Conservation (phyloP, 2,113 vertebrate species). For the Himantopus leucocephalus region DNA sequence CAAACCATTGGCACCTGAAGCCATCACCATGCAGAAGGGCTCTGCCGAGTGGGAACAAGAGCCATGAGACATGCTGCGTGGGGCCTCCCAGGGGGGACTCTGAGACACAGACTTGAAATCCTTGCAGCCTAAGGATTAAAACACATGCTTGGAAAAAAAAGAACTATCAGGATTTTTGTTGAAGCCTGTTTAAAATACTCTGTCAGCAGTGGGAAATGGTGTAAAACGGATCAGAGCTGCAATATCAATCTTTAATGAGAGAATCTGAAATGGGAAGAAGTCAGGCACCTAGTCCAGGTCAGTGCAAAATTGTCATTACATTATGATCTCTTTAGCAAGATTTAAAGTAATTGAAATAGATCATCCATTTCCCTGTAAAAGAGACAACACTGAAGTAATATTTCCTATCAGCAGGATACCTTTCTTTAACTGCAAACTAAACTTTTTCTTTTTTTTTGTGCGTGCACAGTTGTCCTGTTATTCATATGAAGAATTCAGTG, state of each 20-base stretch:
- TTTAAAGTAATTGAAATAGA: not conserved
- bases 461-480: not conserved
- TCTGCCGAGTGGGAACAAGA: not conserved
- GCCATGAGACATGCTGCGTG: not conserved
- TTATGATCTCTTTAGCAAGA: not conserved
- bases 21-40: not conserved
- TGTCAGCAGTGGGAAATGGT: not conserved
- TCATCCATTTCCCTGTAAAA: not conserved
- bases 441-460: not conserved
- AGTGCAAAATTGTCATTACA: not conserved
- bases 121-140: not conserved
- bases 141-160: not conserved
- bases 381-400: not conserved
- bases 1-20: not conserved
- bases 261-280: not conserved
- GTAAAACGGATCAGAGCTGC: not conserved
- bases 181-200: not conserved
- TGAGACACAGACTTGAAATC: not conserved
- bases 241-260: not conserved
- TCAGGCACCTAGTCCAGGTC: not conserved
- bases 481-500: not conserved
- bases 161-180: not conserved
- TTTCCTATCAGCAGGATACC: not conserved
- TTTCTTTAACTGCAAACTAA: not conserved
- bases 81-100: not conserved